Evolutionary conservation across 2,888 invertebrate species (phyloP), one percentile per base, ranked within the genome.

Genomic region (Pyrrhosoma nymphula): DNA sequence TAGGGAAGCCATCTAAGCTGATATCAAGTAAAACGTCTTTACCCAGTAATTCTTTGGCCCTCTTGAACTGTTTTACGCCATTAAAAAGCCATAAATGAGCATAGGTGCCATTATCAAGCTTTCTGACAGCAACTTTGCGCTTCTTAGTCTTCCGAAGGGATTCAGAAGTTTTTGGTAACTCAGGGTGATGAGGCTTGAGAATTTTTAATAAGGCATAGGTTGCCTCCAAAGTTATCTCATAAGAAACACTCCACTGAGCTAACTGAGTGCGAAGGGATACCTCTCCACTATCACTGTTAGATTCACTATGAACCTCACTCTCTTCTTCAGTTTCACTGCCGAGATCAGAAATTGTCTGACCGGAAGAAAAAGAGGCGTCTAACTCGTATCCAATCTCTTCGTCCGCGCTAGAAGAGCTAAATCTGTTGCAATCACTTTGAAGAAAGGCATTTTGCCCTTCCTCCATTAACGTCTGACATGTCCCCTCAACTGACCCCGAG

Each of bases 251-350:
- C 30, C 75, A 75, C 75, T 75, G 75, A 75, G 75, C 75, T 75
- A 75, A 75, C 20, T 75, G 75, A 75, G 75, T 75, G 75, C 75
- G 75, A 75, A 75, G 75, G 75, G 75, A 75, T 75, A 75, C 8
- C 23, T 75, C 75, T 75, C 75, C 20, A 75, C 75, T 75, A 6
- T 75, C 75, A 30, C 23, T 30, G 75, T 75, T 14, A 20, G 75
- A 20, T 75, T 75, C 75, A 75, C 75, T 75, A 75, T 75, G 75
- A 14, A 8, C 20, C 20, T 75, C 75, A n/a, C n/a, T 75, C 75
- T 20, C 75, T 75, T 75, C 75, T 75, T 75, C 75, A 75, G 75
- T 75, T 75, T 75, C 75, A 26, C 75, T 75, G 20, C 75, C 30
- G n/a, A n/a, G n/a, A n/a, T n/a, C n/a, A n/a, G n/a, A n/a, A n/a